These are phyloP conservation scores for Zaprionus camerounensis DNA, from an alignment of 1,140 invertebrate species.

Conservation along the genomic window DNA sequence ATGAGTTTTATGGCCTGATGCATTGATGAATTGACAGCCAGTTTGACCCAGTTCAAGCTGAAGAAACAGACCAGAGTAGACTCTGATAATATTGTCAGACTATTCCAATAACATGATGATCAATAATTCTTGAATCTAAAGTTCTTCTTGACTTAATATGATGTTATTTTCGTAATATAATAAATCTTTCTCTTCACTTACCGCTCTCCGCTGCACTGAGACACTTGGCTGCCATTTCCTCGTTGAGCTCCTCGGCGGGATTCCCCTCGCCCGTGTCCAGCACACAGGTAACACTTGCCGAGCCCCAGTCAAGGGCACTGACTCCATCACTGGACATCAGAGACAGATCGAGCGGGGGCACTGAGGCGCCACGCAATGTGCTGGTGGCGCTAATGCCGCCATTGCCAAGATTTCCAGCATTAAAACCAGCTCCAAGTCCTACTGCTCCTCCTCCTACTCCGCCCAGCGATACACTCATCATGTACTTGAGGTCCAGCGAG, in stretches of 20 bases:
- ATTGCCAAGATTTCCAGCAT: neutral
- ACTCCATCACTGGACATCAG: slow-evolving; percentile 66
- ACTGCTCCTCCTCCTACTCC: slow-evolving; percentile 31
- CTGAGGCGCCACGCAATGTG: slow-evolving; percentile 66
- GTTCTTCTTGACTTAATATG: neutral
- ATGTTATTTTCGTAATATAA: too few species aligned
- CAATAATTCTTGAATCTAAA: neutral
- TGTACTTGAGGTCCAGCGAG: slow-evolving; percentile 73
- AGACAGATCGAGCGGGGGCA: slow-evolving; percentile 68
- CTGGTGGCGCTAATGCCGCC: slow-evolving; percentile 59
- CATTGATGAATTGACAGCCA: slow-evolving; percentile 66
- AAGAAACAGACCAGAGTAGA: neutral
- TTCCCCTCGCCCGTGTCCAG: slow-evolving; percentile 62
- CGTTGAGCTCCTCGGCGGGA: slow-evolving; percentile 68
- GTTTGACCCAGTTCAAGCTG: slow-evolving; percentile 2
- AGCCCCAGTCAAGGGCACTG: slow-evolving; percentile 66
- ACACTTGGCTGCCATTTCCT: slow-evolving; percentile 75
- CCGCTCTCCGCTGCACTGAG: slow-evolving; percentile 74
- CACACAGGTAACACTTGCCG: slow-evolving; percentile 61
- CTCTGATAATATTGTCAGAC: neutral
- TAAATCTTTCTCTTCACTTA: slow-evolving; percentile 43
- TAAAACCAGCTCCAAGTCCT: slow-evolving; percentile 18
- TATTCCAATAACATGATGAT: neutral
- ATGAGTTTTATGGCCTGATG: slow-evolving; percentile 64
- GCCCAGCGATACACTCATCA: slow-evolving; percentile 53